These are phyloP conservation scores for Dasyurus viverrinus DNA, from an alignment of 2,113 vertebrate species.

Conservation along the genomic window DNA sequence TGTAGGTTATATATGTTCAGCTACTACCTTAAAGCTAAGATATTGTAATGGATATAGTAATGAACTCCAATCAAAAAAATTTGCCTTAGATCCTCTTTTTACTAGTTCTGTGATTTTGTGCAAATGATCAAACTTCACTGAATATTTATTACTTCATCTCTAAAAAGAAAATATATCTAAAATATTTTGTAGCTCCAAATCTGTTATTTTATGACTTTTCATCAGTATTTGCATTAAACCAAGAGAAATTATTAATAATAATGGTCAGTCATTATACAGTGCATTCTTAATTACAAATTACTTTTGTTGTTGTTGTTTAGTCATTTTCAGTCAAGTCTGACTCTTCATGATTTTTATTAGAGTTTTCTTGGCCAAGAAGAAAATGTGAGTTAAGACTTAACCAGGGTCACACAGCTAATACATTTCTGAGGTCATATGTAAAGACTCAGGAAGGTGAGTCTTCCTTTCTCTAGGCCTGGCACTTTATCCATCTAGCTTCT, in stretches of 20 bases:
- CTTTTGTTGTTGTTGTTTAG: neutral
- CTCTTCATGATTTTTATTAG: neutral
- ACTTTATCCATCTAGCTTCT: neutral
- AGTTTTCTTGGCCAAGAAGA: neutral
- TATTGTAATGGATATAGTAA: neutral
- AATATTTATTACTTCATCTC: neutral
- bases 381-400: neutral
- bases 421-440: neutral
- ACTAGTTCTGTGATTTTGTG: accelerated
- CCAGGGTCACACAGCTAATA: neutral
- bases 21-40: neutral
- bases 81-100: neutral
- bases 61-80: neutral
- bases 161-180: neutral
- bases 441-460: neutral
- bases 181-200: neutral
- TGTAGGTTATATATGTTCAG: neutral
- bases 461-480: neutral
- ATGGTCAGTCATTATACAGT: neutral
- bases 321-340: neutral
- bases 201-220: neutral
- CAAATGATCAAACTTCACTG: neutral
- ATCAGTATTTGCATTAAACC: neutral
- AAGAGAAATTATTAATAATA: neutral
- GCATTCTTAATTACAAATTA: neutral